Evolutionary conservation across 2,113 vertebrate species (phyloP).

Genomic region (Calidris pugnax): DNA sequence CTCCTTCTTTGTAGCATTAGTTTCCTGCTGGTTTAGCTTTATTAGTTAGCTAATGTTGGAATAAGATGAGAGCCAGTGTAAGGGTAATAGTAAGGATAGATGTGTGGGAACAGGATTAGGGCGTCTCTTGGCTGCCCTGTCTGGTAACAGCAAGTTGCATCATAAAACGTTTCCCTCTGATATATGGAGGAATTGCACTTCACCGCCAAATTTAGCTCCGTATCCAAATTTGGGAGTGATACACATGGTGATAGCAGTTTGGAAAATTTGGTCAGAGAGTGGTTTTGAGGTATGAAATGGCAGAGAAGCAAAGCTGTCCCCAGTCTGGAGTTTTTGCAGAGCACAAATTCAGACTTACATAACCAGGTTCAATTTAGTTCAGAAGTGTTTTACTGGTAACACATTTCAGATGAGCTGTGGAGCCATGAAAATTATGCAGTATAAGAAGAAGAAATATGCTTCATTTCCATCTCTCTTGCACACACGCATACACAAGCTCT

Average conservation of each 20-base stretch:
- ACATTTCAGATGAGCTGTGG: constrained; percentile 14
- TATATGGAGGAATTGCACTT: neutral
- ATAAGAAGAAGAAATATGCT: neutral
- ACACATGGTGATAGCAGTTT: neutral
- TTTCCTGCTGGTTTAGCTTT: neutral
- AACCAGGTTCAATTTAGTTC: constrained; percentile 29
- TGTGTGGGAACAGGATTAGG: neutral
- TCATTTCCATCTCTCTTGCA: neutral
- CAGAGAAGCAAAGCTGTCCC: neutral
- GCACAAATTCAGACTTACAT: neutral
- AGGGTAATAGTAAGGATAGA: neutral
- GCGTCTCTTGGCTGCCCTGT: neutral
- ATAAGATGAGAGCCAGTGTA: neutral
- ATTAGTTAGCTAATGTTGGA: neutral
- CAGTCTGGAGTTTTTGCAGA: neutral
- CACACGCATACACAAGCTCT: neutral
- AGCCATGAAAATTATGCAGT: neutral
- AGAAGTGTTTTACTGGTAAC: neutral
- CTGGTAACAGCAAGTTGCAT: neutral
- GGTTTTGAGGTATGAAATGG: neutral
- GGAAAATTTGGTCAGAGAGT: neutral
- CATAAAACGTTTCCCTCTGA: neutral
- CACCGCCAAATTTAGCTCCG: neutral
- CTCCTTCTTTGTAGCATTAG: neutral
- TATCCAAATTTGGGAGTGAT: neutral